Evolutionary conservation across 2,888 invertebrate species (phyloP).

Genomic region (Agonopterix alstromeriana): DNA sequence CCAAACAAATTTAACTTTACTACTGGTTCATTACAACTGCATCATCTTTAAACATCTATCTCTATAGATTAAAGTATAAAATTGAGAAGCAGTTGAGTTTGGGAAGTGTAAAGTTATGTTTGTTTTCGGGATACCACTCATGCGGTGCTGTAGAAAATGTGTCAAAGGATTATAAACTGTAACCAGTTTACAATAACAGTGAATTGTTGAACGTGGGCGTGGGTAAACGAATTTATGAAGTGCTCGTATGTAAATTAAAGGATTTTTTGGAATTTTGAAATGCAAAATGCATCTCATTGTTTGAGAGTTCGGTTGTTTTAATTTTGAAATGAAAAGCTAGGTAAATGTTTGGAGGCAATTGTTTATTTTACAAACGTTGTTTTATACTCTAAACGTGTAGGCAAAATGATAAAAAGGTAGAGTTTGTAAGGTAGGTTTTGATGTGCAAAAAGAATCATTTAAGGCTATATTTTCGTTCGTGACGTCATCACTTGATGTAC

Average conservation of each 20-base stretch:
- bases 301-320: too few species aligned
- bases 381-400: too few species aligned
- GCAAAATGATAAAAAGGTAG: too few species aligned
- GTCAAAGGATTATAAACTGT: conserved; percentile 54
- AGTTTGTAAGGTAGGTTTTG: too few species aligned
- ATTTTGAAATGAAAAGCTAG: too few species aligned
- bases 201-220: conserved; percentile 15
- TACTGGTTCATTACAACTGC: neutral
- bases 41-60: conserved; percentile 12
- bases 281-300: conserved; percentile 19
- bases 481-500: too few species aligned
- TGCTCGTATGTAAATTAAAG: conserved; percentile 50
- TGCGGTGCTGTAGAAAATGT: conserved; percentile 29
- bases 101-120: conserved; percentile 17
- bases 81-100: conserved; percentile 5
- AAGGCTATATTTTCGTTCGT: too few species aligned
- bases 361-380: too few species aligned
- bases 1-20: conserved; percentile 14
- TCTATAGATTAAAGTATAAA: conserved; percentile 16
- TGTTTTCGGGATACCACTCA: conserved; percentile 38
- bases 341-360: too few species aligned
- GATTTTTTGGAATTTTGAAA: conserved; percentile 7
- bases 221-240: conserved; percentile 48
- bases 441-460: too few species aligned
- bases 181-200: conserved; percentile 33